phyloP scores from a whole-genome alignment of 92 coral and sea anemone species.

The Metridium senile region DNA sequence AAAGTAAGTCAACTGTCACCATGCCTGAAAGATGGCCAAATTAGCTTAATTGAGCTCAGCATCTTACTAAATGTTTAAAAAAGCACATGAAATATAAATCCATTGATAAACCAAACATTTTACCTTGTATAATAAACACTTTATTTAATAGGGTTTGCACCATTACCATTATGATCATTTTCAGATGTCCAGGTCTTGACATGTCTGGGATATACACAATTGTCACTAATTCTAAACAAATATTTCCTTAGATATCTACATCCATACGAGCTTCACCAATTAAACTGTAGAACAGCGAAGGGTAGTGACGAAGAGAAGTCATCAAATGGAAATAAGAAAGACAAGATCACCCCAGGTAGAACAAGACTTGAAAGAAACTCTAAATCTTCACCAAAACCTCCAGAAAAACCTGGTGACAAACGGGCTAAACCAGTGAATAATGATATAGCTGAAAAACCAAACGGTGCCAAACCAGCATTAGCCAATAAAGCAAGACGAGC shows the following conservation, averaged over 20 bases:
- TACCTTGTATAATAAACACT: too few relatives aligned
- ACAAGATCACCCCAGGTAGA: slow-evolving; percentile 11
- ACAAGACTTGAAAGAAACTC: slow-evolving; percentile 30
- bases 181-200: too few relatives aligned
- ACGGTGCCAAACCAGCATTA: slow-evolving; percentile 7
- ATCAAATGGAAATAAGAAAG: neutral
- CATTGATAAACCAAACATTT: too few relatives aligned
- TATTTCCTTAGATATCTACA: slow-evolving; percentile 69
- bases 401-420: slow-evolving; percentile 22
- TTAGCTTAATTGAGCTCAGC: neutral
- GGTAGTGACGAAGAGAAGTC: slow-evolving; percentile 50
- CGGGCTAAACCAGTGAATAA: slow-evolving; percentile 18
- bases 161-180: too few relatives aligned
- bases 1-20: slow-evolving; percentile 56
- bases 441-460: slow-evolving; percentile 17
- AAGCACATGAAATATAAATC: too few relatives aligned
- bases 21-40: too few relatives aligned
- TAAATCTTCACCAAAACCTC: neutral
- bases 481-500: slow-evolving; percentile 21
- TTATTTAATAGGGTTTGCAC: too few relatives aligned
- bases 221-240: neutral
- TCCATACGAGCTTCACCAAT: slow-evolving; percentile 78
- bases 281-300: slow-evolving; percentile 25
- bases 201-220: too few relatives aligned
- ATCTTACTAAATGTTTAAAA: too few relatives aligned